phyloP scores from a whole-genome alignment of 2,797 vertebrate genomes.

The Peromyscus eremicus region DNA sequence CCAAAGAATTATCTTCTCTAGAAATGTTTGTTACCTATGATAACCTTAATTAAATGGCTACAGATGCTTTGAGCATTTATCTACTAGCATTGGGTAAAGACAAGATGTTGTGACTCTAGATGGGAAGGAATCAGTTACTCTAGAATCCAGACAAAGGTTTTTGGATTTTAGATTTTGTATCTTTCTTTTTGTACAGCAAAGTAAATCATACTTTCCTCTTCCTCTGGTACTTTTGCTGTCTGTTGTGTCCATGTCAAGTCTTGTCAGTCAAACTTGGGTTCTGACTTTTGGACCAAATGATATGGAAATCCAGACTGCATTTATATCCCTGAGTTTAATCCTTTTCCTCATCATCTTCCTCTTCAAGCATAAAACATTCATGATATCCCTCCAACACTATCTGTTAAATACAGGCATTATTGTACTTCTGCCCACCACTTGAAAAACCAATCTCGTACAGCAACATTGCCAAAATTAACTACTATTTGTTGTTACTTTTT shows the following conservation, averaged over 20 bases:
- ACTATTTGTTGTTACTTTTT: not conserved
- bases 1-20: not conserved
- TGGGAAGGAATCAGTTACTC: not conserved
- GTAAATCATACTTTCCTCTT: not conserved
- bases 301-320: not conserved
- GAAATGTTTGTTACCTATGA: not conserved
- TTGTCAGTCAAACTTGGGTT: not conserved
- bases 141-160: not conserved
- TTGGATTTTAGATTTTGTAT: not conserved
- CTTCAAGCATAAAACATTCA: not conserved
- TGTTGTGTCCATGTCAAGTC: not conserved
- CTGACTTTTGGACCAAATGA: not conserved
- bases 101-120: not conserved
- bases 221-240: not conserved
- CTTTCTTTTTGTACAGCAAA: not conserved
- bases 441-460: not conserved
- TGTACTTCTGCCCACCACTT: not conserved
- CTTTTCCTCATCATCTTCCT: not conserved
- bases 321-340: fast-evolving
- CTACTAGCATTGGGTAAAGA: not conserved
- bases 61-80: not conserved
- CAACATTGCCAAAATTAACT: not conserved
- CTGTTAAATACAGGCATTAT: not conserved
- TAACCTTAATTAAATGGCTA: not conserved
- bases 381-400: not conserved